These are phyloP conservation scores for Rhynchonycteris naso DNA, from an alignment of 2,797 vertebrate genomes.

Conservation along the genomic window DNA sequence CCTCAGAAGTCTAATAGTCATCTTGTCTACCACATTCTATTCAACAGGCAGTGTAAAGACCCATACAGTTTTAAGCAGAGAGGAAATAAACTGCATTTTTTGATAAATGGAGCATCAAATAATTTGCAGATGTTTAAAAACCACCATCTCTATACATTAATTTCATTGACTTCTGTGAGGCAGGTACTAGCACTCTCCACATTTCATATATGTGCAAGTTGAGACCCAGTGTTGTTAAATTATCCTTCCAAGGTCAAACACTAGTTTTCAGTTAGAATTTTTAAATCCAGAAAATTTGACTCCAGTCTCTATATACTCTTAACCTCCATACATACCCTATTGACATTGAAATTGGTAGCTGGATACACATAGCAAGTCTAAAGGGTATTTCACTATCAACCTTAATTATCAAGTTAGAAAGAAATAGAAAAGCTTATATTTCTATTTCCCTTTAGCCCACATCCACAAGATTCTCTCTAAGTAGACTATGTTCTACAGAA, in stretches of 20 bases:
- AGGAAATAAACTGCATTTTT: background rate
- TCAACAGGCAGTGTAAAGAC: background rate
- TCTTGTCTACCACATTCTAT: background rate
- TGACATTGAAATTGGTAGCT: background rate
- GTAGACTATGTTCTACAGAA: background rate
- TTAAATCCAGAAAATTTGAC: background rate
- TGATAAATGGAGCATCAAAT: background rate
- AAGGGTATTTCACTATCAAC: background rate
- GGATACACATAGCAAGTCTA: background rate
- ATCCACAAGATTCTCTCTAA: background rate
- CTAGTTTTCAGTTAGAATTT: background rate
- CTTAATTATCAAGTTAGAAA: background rate
- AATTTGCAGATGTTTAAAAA: background rate
- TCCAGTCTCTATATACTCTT: background rate
- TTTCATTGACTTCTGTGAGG: background rate
- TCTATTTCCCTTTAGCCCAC: background rate
- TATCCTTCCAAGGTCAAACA: background rate
- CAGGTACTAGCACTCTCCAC: too few relatives aligned
- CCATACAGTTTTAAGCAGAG: background rate
- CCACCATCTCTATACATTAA: background rate
- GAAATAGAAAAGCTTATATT: background rate
- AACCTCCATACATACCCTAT: background rate
- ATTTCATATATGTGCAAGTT: background rate
- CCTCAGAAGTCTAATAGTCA: background rate
- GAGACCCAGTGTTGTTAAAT: background rate